Evolutionary conservation across 2,113 vertebrate genomes (phyloP).

Genomic region (Cyprinodon tularosa): DNA sequence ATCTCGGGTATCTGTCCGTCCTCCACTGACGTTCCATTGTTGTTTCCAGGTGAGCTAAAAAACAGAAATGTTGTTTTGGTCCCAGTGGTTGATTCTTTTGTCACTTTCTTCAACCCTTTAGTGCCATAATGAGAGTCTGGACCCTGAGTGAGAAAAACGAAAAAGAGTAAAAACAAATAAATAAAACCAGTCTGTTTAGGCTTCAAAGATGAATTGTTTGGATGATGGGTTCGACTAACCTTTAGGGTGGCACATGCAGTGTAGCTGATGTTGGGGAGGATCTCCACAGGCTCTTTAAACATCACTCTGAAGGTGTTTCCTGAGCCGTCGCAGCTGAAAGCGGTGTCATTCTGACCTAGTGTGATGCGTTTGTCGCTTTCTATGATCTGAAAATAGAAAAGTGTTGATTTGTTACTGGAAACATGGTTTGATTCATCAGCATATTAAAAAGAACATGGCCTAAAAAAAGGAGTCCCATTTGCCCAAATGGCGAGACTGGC

Average conservation of each 20-base stretch:
- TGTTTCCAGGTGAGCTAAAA: slow-evolving; percentile 93
- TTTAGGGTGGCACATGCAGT: slow-evolving; percentile 93
- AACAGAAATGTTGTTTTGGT: slow-evolving; percentile 94
- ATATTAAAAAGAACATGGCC: neutral
- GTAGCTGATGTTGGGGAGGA: slow-evolving; percentile 90
- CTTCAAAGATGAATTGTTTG: neutral
- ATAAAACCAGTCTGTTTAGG: neutral
- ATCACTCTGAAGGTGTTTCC: slow-evolving; percentile 92
- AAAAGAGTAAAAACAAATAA: neutral
- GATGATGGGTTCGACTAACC: slow-evolving; percentile 65
- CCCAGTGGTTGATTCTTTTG: slow-evolving; percentile 85
- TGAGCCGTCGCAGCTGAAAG: slow-evolving; percentile 93
- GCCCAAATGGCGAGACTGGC: too few species aligned
- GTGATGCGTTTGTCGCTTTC: slow-evolving; percentile 92
- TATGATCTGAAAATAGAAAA: slow-evolving; percentile 81
- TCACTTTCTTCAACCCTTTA: slow-evolving; percentile 92
- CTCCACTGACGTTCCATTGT: slow-evolving; percentile 95
- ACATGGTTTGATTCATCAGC: neutral
- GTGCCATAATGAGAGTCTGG: slow-evolving; percentile 96
- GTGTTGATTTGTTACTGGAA: neutral
- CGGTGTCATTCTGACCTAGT: slow-evolving; percentile 91
- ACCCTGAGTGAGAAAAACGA: slow-evolving; percentile 75
- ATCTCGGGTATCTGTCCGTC: slow-evolving; percentile 97
- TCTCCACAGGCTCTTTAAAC: slow-evolving; percentile 95
- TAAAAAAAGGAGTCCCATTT: too few species aligned